Percentiles rank a stretch among this genome's conserved stretches.
These are phyloP conservation scores for Drosophila emarginata DNA, from an alignment of 2,888 invertebrate genomes.

Conservation along the genomic window DNA sequence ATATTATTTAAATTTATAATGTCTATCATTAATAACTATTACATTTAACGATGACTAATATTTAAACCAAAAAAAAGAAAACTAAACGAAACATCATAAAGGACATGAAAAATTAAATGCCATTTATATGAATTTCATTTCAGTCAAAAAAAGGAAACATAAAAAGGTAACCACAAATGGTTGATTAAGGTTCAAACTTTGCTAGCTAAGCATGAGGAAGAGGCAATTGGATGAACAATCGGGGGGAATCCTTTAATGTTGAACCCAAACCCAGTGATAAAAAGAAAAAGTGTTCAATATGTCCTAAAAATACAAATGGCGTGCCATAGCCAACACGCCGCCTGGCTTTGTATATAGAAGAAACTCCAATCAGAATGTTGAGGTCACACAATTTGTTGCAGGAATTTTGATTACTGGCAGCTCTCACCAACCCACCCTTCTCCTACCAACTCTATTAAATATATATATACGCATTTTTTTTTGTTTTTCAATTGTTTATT, in stretches of 20 bases:
- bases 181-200: slow-evolving; percentile 7
- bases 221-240: background rate
- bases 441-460: background rate
- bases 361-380: background rate
- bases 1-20: background rate
- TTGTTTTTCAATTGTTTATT: background rate
- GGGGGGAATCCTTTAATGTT: slow-evolving; percentile 24
- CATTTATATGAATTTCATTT: slow-evolving; percentile 34
- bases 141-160: background rate
- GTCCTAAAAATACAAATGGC: slow-evolving; percentile 38
- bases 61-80: slow-evolving; percentile 7
- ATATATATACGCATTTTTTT: background rate
- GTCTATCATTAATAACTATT: slow-evolving; percentile 40
- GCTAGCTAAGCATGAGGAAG: background rate
- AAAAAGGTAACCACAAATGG: slow-evolving; percentile 18
- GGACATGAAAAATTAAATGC: slow-evolving; percentile 56
- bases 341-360: slow-evolving; percentile 4
- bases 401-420: background rate
- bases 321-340: slow-evolving; percentile 17
- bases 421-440: background rate
- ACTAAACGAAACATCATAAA: slow-evolving; percentile 23
- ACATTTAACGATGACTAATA: slow-evolving; percentile 59
- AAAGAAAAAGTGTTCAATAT: slow-evolving; percentile 41
- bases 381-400: background rate
- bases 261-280: slow-evolving; percentile 33